Base-by-base conservation (phyloP, 2,888 invertebrate species). In the Tanytarsus gracilentus region DNA sequence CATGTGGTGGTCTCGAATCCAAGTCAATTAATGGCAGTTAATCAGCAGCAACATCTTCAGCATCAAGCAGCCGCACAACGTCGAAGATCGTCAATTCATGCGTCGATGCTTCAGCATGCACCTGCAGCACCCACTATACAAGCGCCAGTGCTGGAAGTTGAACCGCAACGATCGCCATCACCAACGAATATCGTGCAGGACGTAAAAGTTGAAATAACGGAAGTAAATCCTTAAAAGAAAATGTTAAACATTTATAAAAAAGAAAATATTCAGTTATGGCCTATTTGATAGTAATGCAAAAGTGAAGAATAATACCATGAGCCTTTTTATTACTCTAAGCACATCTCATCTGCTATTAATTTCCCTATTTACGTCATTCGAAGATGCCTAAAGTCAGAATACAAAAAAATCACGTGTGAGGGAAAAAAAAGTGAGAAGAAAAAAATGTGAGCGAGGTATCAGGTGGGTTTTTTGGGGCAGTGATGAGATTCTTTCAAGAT, bases 81-180 rank as follows among this genome's bases (percentile, higher is more conserved):
- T 65, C 48, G 56, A 5, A 16, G 56, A 44, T 44, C 56, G 1
- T 58, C 44, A 11, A 26, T 58, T 27, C 50, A 26, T 27, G 26
- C 14, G 7, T 27, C 50, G 14, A 25, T 18, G 9, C 18, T 44
- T 21, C 44, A 44, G 68, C 64, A 64, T 69, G 66, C 61, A 66
- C 67, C 53, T 63, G 63, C 56, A 68, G 65, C 65, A 68, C 70
- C 23, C 69, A 68, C 39, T 69, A 71, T 33, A 70, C 72, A 36
- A 44, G 18, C 44, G 18, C 44, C 44, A 44, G 44, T 44, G 23
- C 44, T 33, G 33, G 16, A 16, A 8, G 18, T 11, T 9, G 44
- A 44, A 11, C 44, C 18, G 11, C 18, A 44, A 9, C 16, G n/a
- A 18, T 30, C 30, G 9, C 7, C 30, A 30, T 30, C 30, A 30